phyloP scores from a whole-genome alignment of 2,888 invertebrate genomes.

The Nudaria mundana region DNA sequence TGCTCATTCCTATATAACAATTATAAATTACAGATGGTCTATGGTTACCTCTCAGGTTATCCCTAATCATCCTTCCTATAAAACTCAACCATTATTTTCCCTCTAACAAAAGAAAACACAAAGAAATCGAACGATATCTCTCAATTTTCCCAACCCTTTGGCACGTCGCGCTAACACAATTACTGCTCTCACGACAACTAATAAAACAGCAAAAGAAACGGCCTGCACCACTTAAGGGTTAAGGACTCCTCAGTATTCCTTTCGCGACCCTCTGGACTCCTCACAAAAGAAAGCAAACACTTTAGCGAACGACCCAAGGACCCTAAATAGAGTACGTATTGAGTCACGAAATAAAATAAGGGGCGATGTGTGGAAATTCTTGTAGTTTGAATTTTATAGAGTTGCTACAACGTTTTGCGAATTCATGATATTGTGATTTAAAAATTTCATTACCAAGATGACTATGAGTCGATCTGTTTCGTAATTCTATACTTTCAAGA shows the following conservation, averaged over 20 bases:
- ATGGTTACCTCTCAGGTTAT: background rate
- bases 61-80: background rate
- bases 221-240: conserved; percentile 65
- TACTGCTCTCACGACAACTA: conserved; percentile 71
- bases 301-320: conserved; percentile 48
- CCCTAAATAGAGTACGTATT: conserved; percentile 76
- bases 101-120: conserved; percentile 6
- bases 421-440: conserved; percentile 1
- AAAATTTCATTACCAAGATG: too few species aligned
- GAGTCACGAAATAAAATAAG: conserved; percentile 79
- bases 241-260: conserved; percentile 73
- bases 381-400: conserved; percentile 14
- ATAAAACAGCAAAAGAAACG: conserved; percentile 74
- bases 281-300: conserved; percentile 73
- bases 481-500: too few species aligned
- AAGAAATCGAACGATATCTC: conserved; percentile 2
- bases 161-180: conserved; percentile 51
- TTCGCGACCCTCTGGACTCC: conserved; percentile 60
- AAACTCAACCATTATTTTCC: background rate
- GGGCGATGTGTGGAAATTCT: conserved; percentile 57
- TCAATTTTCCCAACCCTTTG: conserved; percentile 9
- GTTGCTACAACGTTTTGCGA: background rate
- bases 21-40: background rate
- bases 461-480: too few species aligned
- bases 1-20: background rate